Base-by-base conservation (phyloP, 2,113 vertebrate species). In the Tichodroma muraria region DNA sequence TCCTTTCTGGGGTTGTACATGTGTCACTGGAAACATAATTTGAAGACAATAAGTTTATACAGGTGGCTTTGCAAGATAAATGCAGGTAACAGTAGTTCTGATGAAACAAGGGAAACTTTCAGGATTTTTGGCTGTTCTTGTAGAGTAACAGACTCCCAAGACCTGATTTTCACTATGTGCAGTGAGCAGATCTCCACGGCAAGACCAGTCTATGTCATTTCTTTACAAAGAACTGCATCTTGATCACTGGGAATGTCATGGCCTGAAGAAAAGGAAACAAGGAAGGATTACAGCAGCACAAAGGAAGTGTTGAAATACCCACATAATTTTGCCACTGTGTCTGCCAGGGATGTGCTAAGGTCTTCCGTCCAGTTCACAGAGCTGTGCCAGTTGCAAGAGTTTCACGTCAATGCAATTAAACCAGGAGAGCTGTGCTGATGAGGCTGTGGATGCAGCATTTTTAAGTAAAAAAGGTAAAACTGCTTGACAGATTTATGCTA, bases 271-370 rank as follows among this genome's bases (percentile, higher is more conserved):
- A 90, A 82, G 23, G 38, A 76, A 89, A 76, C 6, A 89, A 71
- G 37, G 66, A 93, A 78, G 19, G 44, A 25, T 89, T 88, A 91
- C 69, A 92, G 56, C 19, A 91, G 49, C 45, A 86, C 30, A 79
- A 71, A 61, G 35, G 33, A 59, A 50, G 57, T 77, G 40, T 44
- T 0, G 0, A 85, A 94, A 57, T 8, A 54, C 15, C 49, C 35
- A 31, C 6, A 3, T 12, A 47, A 57, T 69, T 85, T 78, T 33
- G 24, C 85, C 76, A 33, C 37, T 14, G 21, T 60, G 21, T 33
- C 37, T 0, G 0, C 52, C 45, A 22, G 57, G 24, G 56, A 65
- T 45, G 17, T 1, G 1, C 12, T 8, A 2, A 87, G 25, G 42
- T 69, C 61, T 69, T 71, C 5, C 0, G 6, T 72, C 18, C 47